Percentiles rank a stretch among this genome's conserved stretches.
phyloP scores from a whole-genome alignment of 2,888 invertebrate species.

The Pycnomerus fuliginosus region DNA sequence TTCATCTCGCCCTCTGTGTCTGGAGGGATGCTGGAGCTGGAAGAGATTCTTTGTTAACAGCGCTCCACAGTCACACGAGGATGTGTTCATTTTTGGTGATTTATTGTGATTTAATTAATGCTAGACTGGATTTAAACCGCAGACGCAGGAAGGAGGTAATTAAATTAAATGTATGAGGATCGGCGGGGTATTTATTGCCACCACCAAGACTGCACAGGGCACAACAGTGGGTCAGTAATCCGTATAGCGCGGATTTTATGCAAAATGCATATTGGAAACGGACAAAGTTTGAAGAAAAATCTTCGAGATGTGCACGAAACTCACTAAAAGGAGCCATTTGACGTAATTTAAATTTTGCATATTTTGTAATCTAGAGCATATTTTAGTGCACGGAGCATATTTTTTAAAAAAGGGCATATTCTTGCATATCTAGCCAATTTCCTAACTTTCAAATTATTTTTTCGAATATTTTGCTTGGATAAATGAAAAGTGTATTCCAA shows the following conservation, averaged over 20 bases:
- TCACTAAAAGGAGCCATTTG: too few species aligned
- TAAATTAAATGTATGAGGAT: constrained; percentile 16
- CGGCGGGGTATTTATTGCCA: constrained; percentile 12
- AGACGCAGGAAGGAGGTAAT: constrained; percentile 10
- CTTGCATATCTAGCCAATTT: too few species aligned
- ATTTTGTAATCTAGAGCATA: too few species aligned
- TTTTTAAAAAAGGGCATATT: too few species aligned
- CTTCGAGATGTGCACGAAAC: too few species aligned
- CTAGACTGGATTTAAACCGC: constrained; percentile 2
- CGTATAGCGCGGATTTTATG: background rate
- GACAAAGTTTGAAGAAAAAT: too few species aligned
- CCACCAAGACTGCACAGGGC: background rate
- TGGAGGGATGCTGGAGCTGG: constrained; percentile 9
- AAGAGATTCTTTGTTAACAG: constrained; percentile 8
- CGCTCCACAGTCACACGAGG: constrained; percentile 8
- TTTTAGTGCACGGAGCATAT: too few species aligned
- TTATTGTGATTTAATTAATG: constrained; percentile 21
- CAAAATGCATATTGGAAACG: too few species aligned
- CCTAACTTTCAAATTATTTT: too few species aligned
- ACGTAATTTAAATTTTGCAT: too few species aligned
- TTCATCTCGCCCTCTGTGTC: constrained; percentile 25
- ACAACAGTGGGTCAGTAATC: background rate
- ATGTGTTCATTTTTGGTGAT: constrained; percentile 16
- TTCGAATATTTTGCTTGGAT: too few species aligned
- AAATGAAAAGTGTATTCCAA: too few species aligned